Base-by-base conservation (phyloP, 2,888 invertebrate species). In the Agrochola lychnidis region DNA sequence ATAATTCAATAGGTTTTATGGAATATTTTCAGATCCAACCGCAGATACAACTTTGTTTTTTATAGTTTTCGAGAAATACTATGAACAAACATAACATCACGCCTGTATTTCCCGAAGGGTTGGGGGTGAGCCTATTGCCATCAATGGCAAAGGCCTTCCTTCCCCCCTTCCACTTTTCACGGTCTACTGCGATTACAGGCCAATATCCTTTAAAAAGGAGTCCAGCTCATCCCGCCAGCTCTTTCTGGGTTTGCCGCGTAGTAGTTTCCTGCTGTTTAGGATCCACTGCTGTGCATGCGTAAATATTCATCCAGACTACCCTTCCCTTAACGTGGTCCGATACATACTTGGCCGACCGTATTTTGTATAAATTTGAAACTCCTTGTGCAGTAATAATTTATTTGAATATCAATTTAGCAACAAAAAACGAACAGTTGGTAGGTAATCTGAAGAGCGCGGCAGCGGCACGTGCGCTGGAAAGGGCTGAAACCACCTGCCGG, bases 401-500 rank as follows among this genome's bases (percentile, higher is more conserved):
- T 82, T 81, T 70, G 9, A 82, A 76, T 76, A 82, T 68, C 51
- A 75, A 81, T 79, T 75, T 45, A 76, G 40, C 51, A 70, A 62
- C 51, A 63, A 81, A 70, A 81, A 76, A 67, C 62, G 61, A 82
- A 82, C 87, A 79, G 79, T 73, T 81, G 81, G 67, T 67, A 71
- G 70, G 85, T 86, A 85, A 87, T 86, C 84, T 84, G 85, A 87
- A 87, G 73, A 72, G 79, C 63, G 71, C 61, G 12, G 83, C 78
- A 84, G 76, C 70, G 88, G 90, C 92, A 91, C 93, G 92, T 89
- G 93, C 91, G 81, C 72, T 66, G 75, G 63, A 71, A 61, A 73
- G 79, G 77, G 74, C 69, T 79, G 67, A 72, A 72, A 70, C 89
- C 95, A 95, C 94, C 95, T 95, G 95, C 89, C 94, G 94, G 79